These are phyloP conservation scores for Plebejus melissa DNA, from an alignment of 2,888 invertebrate species.

Conservation along the genomic window DNA sequence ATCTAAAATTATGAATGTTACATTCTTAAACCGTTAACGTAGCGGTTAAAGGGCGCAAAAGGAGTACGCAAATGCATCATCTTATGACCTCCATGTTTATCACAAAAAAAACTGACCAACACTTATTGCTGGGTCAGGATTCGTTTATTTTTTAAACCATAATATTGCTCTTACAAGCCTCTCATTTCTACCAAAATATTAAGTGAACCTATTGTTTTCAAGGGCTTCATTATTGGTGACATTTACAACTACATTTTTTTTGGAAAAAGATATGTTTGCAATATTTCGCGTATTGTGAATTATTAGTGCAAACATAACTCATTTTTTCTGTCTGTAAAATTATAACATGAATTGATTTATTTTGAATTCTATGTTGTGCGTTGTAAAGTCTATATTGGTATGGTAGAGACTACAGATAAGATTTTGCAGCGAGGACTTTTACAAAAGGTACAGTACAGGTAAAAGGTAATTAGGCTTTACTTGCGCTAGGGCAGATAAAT, in stretches of 20 bases:
- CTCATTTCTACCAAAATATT: no score
- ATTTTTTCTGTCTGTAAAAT: not conserved
- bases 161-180: not conserved
- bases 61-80: constrained; percentile 13
- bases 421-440: not conserved
- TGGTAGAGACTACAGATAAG: not conserved
- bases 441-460: constrained; percentile 11
- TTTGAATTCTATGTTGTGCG: not conserved
- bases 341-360: not conserved
- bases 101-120: not conserved
- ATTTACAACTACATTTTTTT: no score
- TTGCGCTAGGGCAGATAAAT: constrained; percentile 7
- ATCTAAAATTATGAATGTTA: constrained; percentile 19
- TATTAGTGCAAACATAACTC: not conserved
- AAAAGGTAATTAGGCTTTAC: constrained; percentile 9
- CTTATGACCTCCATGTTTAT: not conserved
- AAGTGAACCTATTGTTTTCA: not conserved
- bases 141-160: not conserved
- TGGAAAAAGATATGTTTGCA: not conserved
- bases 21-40: not conserved
- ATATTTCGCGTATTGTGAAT: not conserved
- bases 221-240: not conserved
- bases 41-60: constrained; percentile 11
- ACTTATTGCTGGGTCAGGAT: not conserved
- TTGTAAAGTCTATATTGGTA: not conserved